phyloP scores from a whole-genome alignment of 2,113 vertebrate genomes.

The Neofelis nebulosa region DNA sequence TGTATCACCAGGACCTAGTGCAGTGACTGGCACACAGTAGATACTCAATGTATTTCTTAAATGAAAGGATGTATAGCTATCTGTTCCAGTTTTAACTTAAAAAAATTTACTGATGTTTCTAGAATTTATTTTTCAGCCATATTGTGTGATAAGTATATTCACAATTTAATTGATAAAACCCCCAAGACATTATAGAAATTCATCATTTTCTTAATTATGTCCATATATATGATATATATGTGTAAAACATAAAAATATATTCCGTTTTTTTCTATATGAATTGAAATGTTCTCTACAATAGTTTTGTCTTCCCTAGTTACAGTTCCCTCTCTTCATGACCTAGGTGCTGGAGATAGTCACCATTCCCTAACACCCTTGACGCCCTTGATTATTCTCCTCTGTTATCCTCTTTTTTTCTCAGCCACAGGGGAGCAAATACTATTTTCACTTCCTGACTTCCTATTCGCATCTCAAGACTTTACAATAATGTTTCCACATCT shows the following conservation, averaged over 20 bases:
- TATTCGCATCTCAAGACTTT: neutral
- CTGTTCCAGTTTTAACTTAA: neutral
- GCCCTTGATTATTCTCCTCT: neutral
- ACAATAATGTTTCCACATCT: neutral
- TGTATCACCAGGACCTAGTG: neutral
- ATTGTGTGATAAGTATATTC: neutral
- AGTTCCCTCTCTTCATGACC: neutral
- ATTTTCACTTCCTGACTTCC: neutral
- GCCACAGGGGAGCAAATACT: neutral
- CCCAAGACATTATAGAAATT: neutral
- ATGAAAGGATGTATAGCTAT: neutral
- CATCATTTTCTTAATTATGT: neutral
- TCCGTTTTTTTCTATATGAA: neutral
- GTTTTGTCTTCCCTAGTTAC: neutral
- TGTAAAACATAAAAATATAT: neutral
- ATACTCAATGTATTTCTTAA: neutral
- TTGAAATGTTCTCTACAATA: neutral
- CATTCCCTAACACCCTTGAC: neutral
- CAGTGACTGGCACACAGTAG: neutral
- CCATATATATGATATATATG: neutral
- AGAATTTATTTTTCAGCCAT: neutral
- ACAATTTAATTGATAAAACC: slow-evolving; percentile 11
- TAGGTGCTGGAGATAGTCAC: neutral
- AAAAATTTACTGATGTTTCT: neutral
- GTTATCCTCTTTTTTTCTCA: neutral